Percentiles rank a stretch among this genome's conserved stretches.
Evolutionary conservation across 1,140 invertebrate genomes (phyloP).

Genomic region (Drosophila oshimai): DNA sequence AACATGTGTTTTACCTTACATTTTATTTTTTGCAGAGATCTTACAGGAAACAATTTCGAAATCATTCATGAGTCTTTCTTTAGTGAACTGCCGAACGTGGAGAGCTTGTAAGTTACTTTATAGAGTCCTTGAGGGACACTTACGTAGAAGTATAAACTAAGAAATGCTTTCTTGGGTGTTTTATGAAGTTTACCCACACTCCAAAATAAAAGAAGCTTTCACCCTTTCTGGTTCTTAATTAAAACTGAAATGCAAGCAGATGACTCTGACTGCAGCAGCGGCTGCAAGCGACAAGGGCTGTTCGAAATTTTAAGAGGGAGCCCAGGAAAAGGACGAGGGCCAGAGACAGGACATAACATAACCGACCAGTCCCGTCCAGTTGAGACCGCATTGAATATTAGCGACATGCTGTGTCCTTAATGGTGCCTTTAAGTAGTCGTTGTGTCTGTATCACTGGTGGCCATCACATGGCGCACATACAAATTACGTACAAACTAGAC

Average conservation of each 20-base stretch:
- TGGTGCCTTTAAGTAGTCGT: conserved; percentile 35
- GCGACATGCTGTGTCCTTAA: conserved; percentile 57
- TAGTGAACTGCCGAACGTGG: conserved; percentile 54
- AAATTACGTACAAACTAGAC: conserved; percentile 44
- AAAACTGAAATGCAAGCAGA: conserved; percentile 54
- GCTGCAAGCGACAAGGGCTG: conserved; percentile 7
- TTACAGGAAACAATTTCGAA: conserved; percentile 76
- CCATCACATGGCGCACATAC: conserved; percentile 42
- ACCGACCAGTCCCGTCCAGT: neutral
- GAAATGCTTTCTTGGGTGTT: neutral
- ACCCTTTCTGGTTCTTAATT: conserved; percentile 37
- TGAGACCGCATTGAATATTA: conserved; percentile 40
- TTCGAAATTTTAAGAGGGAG: conserved; percentile 7
- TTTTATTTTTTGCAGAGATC: conserved; percentile 45
- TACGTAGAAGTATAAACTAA: neutral
- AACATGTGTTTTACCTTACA: neutral
- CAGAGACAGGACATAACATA: neutral
- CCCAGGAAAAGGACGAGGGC: neutral
- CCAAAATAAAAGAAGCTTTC: neutral
- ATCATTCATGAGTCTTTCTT: conserved; percentile 59
- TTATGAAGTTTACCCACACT: neutral
- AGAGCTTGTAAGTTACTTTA: conserved; percentile 72
- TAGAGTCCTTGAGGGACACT: too few relatives aligned
- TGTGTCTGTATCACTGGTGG: conserved; percentile 22
- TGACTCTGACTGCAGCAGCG: conserved; percentile 16